phyloP scores from a whole-genome alignment of 2,797 vertebrate species.

The Rhyacichthys aspro region DNA sequence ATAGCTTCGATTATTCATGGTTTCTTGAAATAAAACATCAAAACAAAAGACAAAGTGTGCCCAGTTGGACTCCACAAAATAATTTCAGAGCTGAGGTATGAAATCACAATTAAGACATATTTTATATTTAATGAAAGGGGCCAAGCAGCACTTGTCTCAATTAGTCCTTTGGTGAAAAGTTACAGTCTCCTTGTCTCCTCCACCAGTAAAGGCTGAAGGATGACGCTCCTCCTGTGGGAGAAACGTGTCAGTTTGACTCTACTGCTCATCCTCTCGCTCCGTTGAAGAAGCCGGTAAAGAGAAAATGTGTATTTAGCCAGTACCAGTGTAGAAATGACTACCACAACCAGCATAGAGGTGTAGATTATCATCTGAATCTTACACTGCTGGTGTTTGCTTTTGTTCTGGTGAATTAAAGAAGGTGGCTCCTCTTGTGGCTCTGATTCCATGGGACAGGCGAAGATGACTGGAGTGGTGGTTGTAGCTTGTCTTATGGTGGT shows the following conservation, averaged over 20 bases:
- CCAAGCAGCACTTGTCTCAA: too few relatives aligned
- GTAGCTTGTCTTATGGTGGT: conserved; percentile 10
- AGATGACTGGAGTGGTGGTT: conserved; percentile 24
- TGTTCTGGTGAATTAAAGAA: conserved; percentile 6
- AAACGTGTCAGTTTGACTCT: conserved; percentile 73
- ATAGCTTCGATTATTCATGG: too few relatives aligned
- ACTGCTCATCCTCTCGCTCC: conserved; percentile 42
- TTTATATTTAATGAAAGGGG: too few relatives aligned
- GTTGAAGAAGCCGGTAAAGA: conserved; percentile 66
- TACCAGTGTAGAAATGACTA: conserved; percentile 64
- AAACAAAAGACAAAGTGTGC: too few relatives aligned
- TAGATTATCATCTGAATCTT: conserved; percentile 63
- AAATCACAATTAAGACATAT: too few relatives aligned
- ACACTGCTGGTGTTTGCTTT: conserved; percentile 49
- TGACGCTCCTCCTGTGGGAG: conserved; percentile 72
- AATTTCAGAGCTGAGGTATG: too few relatives aligned
- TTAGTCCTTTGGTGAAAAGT: too few relatives aligned
- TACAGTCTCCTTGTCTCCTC: conserved; percentile 51
- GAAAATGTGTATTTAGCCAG: conserved; percentile 66
- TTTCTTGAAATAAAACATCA: too few relatives aligned
- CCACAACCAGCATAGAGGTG: conserved; percentile 58
- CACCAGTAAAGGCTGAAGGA: conserved; percentile 55
- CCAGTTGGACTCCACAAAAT: too few relatives aligned
- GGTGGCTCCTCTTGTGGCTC: not conserved
- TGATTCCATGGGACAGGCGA: conserved; percentile 39